Evolutionary conservation across 1,140 invertebrate genomes (phyloP).

Genomic region (Schlechtendalia chinensis): DNA sequence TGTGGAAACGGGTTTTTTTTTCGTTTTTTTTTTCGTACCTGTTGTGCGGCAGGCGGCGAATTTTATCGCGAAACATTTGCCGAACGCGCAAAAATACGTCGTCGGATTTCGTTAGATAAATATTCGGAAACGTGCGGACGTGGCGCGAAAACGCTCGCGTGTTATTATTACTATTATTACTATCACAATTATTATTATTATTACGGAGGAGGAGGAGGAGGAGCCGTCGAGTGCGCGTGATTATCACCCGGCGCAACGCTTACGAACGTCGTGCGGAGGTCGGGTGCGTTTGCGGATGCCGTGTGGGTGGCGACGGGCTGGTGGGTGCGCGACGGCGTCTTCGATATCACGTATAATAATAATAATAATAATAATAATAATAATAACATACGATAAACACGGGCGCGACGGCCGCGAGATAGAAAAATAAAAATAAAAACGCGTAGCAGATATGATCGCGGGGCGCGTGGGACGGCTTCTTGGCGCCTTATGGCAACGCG

Average conservation of each 20-base stretch:
- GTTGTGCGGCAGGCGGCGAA: too few species aligned
- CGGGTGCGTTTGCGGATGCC: slow-evolving; percentile 35
- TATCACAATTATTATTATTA: not conserved
- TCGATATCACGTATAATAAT: not conserved
- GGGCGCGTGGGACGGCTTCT: slow-evolving; percentile 43
- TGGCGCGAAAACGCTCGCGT: too few species aligned
- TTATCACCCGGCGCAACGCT: slow-evolving; percentile 16
- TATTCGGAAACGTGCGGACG: too few species aligned
- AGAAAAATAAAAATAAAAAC: not conserved
- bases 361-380: slow-evolving; percentile 2
- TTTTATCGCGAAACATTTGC: too few species aligned
- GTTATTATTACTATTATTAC: slow-evolving; percentile 5
- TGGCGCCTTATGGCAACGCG: slow-evolving; percentile 35
- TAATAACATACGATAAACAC: not conserved
- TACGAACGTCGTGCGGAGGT: slow-evolving; percentile 10
- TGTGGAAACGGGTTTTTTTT: too few species aligned
- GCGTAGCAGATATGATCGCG: not conserved
- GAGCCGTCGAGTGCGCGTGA: not conserved
- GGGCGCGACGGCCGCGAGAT: not conserved
- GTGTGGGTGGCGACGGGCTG: slow-evolving; percentile 17
- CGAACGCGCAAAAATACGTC: too few species aligned
- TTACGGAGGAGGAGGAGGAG: too few species aligned
- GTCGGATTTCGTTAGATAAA: too few species aligned
- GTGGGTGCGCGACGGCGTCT: slow-evolving; percentile 14
- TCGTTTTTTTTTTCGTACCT: too few species aligned